Conservation (phyloP, 2,888 invertebrate species). For the Drosophila pseudotakahashii region DNA sequence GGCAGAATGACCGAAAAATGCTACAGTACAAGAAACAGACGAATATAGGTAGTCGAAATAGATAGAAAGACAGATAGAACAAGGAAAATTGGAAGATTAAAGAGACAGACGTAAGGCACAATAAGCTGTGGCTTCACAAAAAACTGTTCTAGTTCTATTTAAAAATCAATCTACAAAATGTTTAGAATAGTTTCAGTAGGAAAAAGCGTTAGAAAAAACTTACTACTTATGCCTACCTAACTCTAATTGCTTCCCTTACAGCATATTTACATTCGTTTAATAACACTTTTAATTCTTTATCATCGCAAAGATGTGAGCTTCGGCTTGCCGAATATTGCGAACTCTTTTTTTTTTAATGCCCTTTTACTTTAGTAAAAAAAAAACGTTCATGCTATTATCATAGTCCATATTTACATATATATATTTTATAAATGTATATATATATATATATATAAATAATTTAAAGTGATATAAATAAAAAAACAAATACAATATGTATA, state of each 20-base stretch:
- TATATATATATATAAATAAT: neutral
- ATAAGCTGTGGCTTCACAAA: neutral
- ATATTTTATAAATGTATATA: neutral
- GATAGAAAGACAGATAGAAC: slow-evolving; percentile 1
- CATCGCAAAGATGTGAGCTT: neutral
- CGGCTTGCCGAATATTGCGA: neutral
- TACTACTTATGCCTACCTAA: neutral
- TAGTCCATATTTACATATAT: neutral
- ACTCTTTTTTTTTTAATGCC: too few relatives aligned
- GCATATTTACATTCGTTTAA: neutral
- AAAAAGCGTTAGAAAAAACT: neutral
- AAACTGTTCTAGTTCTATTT: neutral
- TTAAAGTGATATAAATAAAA: too few relatives aligned
- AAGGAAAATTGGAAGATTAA: neutral
- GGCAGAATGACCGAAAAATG: neutral
- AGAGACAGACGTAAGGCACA: neutral
- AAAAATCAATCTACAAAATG: neutral
- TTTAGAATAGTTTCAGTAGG: neutral
- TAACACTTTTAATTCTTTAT: neutral
- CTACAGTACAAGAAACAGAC: neutral
- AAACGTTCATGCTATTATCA: neutral
- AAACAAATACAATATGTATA: neutral
- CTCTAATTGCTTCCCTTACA: neutral
- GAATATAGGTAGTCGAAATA: neutral
- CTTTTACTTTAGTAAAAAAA: neutral